phyloP scores from a whole-genome alignment of 2,888 invertebrate genomes.

The Leptarthrus brevirostris region DNA sequence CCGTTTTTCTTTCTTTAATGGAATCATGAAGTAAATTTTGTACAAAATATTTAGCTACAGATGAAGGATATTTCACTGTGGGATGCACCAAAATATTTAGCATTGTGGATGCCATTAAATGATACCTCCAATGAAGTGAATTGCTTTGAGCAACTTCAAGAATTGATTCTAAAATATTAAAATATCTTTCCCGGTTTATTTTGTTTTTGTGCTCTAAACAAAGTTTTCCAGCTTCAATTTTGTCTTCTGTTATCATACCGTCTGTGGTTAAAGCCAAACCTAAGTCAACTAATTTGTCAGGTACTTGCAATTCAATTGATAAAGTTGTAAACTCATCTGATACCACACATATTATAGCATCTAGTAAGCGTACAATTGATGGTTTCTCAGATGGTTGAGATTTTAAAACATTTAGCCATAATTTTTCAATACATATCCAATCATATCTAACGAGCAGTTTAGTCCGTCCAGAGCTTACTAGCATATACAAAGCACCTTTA shows the following conservation, averaged over 20 bases:
- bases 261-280: constrained; percentile 67
- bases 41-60: constrained; percentile 74
- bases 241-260: constrained; percentile 57
- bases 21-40: constrained; percentile 80
- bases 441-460: constrained; percentile 69
- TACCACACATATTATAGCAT: constrained; percentile 70
- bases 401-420: constrained; percentile 84
- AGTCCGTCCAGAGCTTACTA: constrained; percentile 61
- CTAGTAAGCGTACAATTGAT: constrained; percentile 76
- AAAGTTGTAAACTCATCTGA: constrained; percentile 74
- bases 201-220: constrained; percentile 66
- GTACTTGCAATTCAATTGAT: constrained; percentile 71
- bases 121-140: constrained; percentile 83
- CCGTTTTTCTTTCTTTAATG: constrained; percentile 81
- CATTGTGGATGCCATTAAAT: constrained; percentile 79
- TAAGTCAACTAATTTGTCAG: constrained; percentile 68
- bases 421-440: constrained; percentile 76
- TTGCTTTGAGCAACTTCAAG: constrained; percentile 51
- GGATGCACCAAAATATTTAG: constrained; percentile 78
- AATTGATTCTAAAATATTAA: constrained; percentile 69
- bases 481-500: constrained; percentile 82
- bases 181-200: constrained; percentile 69
- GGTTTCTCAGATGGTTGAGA: constrained; percentile 88
- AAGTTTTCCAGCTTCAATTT: constrained; percentile 65
- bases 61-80: constrained; percentile 74